Evolutionary conservation across 2,113 vertebrate species (phyloP), one percentile per base, ranked within the genome.

Genomic region (Etia nguti): DNA sequence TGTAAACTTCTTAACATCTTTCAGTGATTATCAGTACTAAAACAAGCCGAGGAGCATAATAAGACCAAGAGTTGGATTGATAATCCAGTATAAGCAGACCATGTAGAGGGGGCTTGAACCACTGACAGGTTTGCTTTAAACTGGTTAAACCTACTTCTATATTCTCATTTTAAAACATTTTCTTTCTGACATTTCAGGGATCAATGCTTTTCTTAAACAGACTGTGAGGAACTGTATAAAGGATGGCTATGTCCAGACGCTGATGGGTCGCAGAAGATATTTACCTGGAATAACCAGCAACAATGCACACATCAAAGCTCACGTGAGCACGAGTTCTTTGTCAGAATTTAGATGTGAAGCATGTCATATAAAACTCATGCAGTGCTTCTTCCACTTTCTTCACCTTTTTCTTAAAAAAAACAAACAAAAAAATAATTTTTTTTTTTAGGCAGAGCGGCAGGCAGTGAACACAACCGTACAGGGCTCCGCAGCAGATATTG

Each of bases 401-500:
- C 34, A 68, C 62, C 62, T 41, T 18, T 16, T 60, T 12, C 22
- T 75, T 87, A 65, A 65, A 65, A 65, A 20, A 22, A 12, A 57
- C n/a, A 1, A 38, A 38, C 20, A n/a, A n/a, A n/a, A n/a, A n/a
- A n/a, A n/a, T n/a, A n/a, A n/a, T n/a, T n/a, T n/a, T n/a, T n/a
- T 22, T 22, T 38, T 56, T 65, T 90, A 99, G 99, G 98, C 99
- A 24, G 98, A 99, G 90, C 97, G 98, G 10, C 98, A 99, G 94
- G 98, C 98, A 3, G 97, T 99, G 88, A 99, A 99, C 91, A 98
- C 98, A 6, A 97, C 97, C 3, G 98, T 99, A 8, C 99, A 99
- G 93, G 99, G 98, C 34, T 99, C 99, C 5, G 99, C 99, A 0
- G 98, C 99, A 8, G 99, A 99, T 93, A 97, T 99, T 24, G 97